Conservation (phyloP, 2,888 invertebrate species). For the Galerucella pusilla region DNA sequence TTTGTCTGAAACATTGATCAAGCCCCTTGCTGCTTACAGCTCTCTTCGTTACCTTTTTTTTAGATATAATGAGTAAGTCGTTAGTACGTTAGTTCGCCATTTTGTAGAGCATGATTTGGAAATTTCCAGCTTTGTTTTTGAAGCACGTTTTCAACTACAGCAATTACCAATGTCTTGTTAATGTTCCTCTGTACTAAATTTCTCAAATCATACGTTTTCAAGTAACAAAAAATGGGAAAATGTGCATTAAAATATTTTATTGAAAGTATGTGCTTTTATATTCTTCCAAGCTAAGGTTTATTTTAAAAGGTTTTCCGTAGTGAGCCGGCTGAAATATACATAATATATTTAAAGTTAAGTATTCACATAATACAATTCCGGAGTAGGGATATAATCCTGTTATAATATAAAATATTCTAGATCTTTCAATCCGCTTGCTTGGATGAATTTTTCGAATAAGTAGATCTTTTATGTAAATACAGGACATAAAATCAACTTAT, state of each 20-base stretch:
- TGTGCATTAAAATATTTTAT: neutral
- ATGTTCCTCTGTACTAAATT: neutral
- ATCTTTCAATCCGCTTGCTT: neutral
- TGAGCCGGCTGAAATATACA: neutral
- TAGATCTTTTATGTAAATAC: neutral
- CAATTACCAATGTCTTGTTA: neutral
- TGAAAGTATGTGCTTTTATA: neutral
- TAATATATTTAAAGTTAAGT: neutral
- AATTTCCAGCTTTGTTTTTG: slow-evolving; percentile 2
- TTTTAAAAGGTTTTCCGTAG: neutral
- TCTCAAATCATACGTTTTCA: neutral
- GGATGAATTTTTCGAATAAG: neutral
- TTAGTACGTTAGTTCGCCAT: slow-evolving; percentile 13
- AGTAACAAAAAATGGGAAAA: neutral
- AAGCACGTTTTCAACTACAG: slow-evolving; percentile 6
- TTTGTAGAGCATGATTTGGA: slow-evolving; percentile 3
- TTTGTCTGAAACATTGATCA: slow-evolving; percentile 35
- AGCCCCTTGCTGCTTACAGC: slow-evolving; percentile 14
- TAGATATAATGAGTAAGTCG: slow-evolving; percentile 30
- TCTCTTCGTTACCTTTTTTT: slow-evolving; percentile 6
- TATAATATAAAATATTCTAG: neutral
- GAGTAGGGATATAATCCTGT: neutral
- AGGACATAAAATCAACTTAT: neutral
- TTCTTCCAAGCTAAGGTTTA: neutral
- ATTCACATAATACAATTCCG: neutral